These are phyloP conservation scores for Standfussiana lucernea DNA, from an alignment of 2,888 invertebrate genomes.

Conservation along the genomic window DNA sequence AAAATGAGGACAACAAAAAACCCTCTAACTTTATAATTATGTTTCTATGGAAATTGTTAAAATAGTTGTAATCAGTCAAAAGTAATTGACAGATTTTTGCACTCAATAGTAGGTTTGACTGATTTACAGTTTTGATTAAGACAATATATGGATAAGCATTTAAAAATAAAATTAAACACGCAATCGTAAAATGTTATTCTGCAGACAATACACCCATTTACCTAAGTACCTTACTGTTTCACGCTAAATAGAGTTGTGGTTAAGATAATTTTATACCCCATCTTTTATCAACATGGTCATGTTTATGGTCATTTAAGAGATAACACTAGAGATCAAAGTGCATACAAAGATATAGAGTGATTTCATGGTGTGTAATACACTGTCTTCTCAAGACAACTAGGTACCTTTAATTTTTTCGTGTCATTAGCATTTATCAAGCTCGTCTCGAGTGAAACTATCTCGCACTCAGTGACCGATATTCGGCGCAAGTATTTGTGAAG, in stretches of 20 bases:
- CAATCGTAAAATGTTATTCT: not conserved
- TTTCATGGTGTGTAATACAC: conserved; percentile 2
- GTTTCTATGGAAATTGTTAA: not conserved
- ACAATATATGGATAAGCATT: too few relatives aligned
- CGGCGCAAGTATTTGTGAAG: conserved; percentile 82
- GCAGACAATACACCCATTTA: not conserved
- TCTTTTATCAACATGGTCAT: conserved; percentile 21
- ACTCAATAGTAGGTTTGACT: not conserved
- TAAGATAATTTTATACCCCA: not conserved
- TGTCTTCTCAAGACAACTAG: conserved; percentile 2
- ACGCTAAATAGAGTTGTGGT: conserved; percentile 8
- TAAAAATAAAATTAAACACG: not conserved
- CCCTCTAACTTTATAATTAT: not conserved
- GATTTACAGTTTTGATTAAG: not conserved
- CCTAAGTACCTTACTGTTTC: not conserved
- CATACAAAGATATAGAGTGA: not conserved
- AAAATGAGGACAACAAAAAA: not conserved
- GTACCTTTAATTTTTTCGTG: conserved; percentile 37
- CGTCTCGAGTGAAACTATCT: conserved; percentile 78
- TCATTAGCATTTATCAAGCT: conserved; percentile 67
- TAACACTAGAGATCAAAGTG: conserved; percentile 2
- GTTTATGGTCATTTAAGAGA: conserved; percentile 29
- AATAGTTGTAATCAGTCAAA: not conserved
- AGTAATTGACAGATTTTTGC: not conserved
- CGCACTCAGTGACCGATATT: conserved; percentile 83